Base-by-base conservation (phyloP, 1,140 invertebrate species). In the Calephelis nemesis region DNA sequence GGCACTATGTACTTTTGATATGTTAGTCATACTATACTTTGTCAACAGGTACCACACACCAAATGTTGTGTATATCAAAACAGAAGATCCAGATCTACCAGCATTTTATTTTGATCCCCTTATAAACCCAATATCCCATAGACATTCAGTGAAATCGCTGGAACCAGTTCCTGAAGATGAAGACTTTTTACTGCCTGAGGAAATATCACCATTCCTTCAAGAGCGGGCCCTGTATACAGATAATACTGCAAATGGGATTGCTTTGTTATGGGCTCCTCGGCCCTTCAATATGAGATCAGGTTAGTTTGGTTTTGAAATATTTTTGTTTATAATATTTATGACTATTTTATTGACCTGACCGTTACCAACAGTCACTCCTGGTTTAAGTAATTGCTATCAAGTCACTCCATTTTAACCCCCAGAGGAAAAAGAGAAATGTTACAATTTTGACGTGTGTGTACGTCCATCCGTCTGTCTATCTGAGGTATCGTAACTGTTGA, bases 31-130 rank as follows among this genome's bases (percentile, higher is more conserved):
- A 7, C 42, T 45, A 45, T 5, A 45, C 6, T 45, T 81, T 69
- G 77, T 84, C 90, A 92, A 62, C 74, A 98, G 98, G 97, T 99
- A 99, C 92, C 99, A 99, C 88, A 97, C 98, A 7, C 98, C 99
- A 52, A 99, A 99, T 92, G 98, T 99, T 13, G 98, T 99, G 0
- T 99, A 98, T 84, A 99, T 99, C 77, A 99, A 99, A 94, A 99
- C 99, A 2, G 99, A 99, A 93, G 99, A 99, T 95, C 98, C 99
- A n/a, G 99, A 99, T 93, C 93, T 99, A 65, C 99, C 99, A 19
- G 99, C 99, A 0, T 99, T 99, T 90, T 99, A 99, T 90, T 99
- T 99, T 93, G 99, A 99, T 94, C 99, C 99, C 0, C 93, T 99
- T 6, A 99, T 99, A 72, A 99, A 99, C 93, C 98, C 99, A 5